Evolutionary conservation across 2,797 vertebrate genomes (phyloP).

Genomic region (Caiman crocodilus): DNA sequence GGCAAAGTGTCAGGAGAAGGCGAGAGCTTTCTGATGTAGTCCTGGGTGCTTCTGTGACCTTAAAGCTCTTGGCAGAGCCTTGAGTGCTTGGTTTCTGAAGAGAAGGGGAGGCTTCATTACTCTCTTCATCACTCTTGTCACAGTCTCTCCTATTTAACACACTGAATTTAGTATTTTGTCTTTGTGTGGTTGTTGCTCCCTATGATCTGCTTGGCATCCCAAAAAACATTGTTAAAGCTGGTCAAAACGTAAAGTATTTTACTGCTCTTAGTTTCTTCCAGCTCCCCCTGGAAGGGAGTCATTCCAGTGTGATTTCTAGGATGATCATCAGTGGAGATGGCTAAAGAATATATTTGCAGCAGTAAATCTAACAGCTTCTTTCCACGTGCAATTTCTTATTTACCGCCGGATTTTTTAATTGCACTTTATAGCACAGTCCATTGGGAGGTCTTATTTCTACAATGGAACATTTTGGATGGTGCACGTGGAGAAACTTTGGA

Average conservation of each 20-base stretch:
- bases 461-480: neutral
- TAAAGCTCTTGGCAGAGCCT: neutral
- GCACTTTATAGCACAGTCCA: neutral
- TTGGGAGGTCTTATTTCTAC: slow-evolving; percentile 10
- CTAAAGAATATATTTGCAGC: neutral
- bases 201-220: neutral
- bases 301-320: neutral
- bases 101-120: neutral
- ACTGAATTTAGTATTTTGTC: neutral
- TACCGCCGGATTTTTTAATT: neutral
- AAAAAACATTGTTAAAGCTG: neutral
- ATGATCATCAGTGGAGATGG: neutral
- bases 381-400: neutral
- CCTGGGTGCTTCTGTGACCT: neutral
- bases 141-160: neutral
- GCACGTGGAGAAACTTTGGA: neutral
- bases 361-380: neutral
- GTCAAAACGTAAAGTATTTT: neutral
- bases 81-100: neutral
- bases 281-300: neutral
- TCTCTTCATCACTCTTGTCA: neutral
- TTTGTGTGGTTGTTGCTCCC: neutral
- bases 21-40: neutral
- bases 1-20: neutral
- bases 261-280: slow-evolving; percentile 13